These are phyloP conservation scores for Stictocephala bisonia DNA, from an alignment of 2,888 invertebrate species.

Conservation along the genomic window DNA sequence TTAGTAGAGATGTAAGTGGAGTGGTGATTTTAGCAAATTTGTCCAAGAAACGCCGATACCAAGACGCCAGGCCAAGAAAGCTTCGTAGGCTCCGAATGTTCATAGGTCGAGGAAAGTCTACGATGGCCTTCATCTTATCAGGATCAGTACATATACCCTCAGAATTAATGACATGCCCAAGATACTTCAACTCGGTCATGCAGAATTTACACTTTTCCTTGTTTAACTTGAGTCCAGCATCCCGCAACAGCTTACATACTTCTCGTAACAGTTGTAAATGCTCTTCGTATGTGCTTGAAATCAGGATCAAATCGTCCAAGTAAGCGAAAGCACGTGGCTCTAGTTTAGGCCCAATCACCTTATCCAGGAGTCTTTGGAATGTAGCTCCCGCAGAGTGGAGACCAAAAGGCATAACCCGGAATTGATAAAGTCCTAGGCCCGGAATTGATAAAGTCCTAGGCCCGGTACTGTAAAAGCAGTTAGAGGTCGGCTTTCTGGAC, in stretches of 20 bases:
- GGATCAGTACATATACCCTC: conserved; percentile 52
- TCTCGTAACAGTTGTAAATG: conserved; percentile 51
- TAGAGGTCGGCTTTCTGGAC: conserved; percentile 43
- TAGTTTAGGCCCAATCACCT: conserved; percentile 58
- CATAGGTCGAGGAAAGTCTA: conserved; percentile 2
- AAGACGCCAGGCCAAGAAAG: conserved; percentile 26
- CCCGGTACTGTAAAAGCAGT: conserved; percentile 54
- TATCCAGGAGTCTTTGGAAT: conserved; percentile 59
- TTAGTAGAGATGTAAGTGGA: conserved; percentile 13
- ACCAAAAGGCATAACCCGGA: conserved; percentile 59
- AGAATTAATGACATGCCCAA: conserved; percentile 57
- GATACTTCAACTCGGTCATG: conserved; percentile 51
- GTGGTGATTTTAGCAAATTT: conserved; percentile 7
- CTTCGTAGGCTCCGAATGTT: conserved; percentile 5
- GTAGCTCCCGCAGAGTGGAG: conserved; percentile 59
- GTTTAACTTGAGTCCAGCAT: conserved; percentile 56
- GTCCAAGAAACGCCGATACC: conserved; percentile 15
- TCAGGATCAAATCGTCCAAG: conserved; percentile 23
- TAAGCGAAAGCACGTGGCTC: conserved; percentile 34
- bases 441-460: conserved; percentile 49
- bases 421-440: no score
- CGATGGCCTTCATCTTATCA: conserved; percentile 6
- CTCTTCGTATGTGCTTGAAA: conserved; percentile 49
- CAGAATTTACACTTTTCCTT: conserved; percentile 55
- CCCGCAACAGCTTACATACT: conserved; percentile 49